A percentile compares a stretch with the other conserved stretches of the same genome.
Conservation (phyloP, 2,888 invertebrate genomes). For the Cephonodes hylas region DNA sequence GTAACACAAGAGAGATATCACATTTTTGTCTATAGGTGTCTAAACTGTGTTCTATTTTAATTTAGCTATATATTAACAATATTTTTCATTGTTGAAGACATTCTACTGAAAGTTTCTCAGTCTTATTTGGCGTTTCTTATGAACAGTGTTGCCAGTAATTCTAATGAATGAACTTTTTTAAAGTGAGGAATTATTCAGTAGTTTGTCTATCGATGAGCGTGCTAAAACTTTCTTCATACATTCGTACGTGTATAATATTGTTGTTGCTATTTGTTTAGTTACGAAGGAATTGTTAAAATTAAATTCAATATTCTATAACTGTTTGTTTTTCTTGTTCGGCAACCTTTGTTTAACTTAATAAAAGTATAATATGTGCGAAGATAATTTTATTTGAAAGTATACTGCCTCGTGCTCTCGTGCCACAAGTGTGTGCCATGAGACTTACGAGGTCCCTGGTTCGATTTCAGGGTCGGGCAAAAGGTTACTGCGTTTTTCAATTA, state of each 20-base stretch:
- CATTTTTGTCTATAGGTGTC: conserved; percentile 2
- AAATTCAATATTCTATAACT: conserved; percentile 64
- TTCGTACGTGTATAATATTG: conserved; percentile 10
- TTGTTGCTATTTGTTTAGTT: conserved; percentile 66
- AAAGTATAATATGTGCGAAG: background rate
- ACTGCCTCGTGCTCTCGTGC: too few relatives aligned
- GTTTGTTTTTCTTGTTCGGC: conserved; percentile 20
- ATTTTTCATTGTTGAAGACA: background rate
- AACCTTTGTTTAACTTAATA: background rate
- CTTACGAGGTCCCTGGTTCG: too few relatives aligned
- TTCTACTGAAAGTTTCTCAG: background rate
- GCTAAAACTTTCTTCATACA: conserved; percentile 3
- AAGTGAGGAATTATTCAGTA: background rate
- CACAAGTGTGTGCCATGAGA: too few relatives aligned
- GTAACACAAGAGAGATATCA: conserved; percentile 18
- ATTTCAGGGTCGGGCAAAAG: too few relatives aligned
- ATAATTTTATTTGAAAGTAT: background rate
- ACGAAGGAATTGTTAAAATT: conserved; percentile 70
- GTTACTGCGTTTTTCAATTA: too few relatives aligned
- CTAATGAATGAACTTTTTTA: background rate
- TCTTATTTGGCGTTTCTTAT: background rate
- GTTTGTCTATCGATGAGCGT: background rate
- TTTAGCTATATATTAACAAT: background rate
- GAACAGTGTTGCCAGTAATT: background rate
- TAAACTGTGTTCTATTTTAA: background rate